phyloP scores from a whole-genome alignment of 2,113 vertebrate species.

The Rynchops niger region DNA sequence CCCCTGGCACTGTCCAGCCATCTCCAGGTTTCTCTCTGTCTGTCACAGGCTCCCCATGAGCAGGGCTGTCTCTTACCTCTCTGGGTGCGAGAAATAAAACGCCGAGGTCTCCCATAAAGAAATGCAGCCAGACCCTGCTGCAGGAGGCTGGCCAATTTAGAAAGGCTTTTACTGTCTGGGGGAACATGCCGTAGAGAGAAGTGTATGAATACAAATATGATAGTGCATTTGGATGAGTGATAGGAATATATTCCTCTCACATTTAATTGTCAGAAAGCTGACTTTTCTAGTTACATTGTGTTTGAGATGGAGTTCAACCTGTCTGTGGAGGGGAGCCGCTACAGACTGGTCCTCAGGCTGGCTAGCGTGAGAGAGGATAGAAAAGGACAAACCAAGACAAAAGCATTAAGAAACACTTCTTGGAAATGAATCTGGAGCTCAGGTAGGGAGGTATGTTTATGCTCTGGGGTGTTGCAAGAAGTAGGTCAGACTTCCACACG shows the following conservation, averaged over 20 bases:
- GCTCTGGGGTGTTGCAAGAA: not conserved
- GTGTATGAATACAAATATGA: not conserved
- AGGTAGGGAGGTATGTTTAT: not conserved
- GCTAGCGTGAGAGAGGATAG: not conserved
- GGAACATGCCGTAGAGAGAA: not conserved
- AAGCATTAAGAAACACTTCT: not conserved
- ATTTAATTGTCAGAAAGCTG: not conserved
- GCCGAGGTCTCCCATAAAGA: fast-evolving
- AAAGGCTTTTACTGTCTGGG: not conserved
- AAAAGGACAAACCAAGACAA: not conserved
- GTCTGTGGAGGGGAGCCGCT: not conserved
- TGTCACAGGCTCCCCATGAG: not conserved
- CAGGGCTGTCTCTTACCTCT: not conserved
- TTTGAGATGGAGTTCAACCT: not conserved
- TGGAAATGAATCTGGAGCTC: not conserved
- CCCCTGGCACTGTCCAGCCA: not conserved
- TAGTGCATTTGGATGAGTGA: not conserved
- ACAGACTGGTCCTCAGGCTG: not conserved
- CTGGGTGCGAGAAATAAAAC: not conserved
- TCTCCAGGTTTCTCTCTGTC: not conserved
- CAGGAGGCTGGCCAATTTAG: not conserved
- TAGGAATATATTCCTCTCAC: not conserved
- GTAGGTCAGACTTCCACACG: not conserved
- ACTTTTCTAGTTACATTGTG: not conserved
- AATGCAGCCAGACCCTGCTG: not conserved